A percentile compares a stretch with the other conserved stretches of the same genome.
Conservation (phyloP, 2,888 invertebrate species). For the Drosophila anomalata region DNA sequence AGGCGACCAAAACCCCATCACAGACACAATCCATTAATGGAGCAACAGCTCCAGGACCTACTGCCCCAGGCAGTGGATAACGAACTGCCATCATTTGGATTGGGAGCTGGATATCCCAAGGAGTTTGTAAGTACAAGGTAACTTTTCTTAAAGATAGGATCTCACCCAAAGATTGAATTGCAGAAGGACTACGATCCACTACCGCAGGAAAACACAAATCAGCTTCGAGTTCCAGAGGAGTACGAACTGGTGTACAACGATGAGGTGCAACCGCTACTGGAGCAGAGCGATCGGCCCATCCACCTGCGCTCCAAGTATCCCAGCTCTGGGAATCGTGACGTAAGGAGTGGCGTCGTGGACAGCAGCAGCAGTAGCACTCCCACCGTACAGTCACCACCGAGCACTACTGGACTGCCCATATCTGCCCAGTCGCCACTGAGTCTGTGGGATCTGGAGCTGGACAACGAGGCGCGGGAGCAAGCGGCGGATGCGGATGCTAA, state of each 20-base stretch:
- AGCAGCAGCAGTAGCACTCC: conserved; percentile 21
- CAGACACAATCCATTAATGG: conserved; percentile 55
- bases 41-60: conserved; percentile 68
- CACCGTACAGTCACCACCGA: conserved; percentile 3
- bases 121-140: conserved; percentile 70
- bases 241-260: conserved; percentile 82
- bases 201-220: conserved; percentile 57
- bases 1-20: conserved; percentile 60
- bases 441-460: conserved; percentile 86
- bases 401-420: conserved; percentile 52
- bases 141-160: neutral
- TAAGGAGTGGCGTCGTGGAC: conserved; percentile 77
- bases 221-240: conserved; percentile 76
- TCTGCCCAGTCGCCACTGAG: conserved; percentile 75
- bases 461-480: conserved; percentile 85
- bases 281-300: conserved; percentile 80
- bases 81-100: conserved; percentile 52
- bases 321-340: conserved; percentile 79
- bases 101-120: conserved; percentile 39
- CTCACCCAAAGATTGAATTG: neutral
- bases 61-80: conserved; percentile 64
- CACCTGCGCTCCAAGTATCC: conserved; percentile 82
- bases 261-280: conserved; percentile 67
- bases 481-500: conserved; percentile 44
- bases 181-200: conserved; percentile 80